Evolutionary conservation across 1,140 invertebrate genomes (phyloP).

Genomic region (Asobara japonica): DNA sequence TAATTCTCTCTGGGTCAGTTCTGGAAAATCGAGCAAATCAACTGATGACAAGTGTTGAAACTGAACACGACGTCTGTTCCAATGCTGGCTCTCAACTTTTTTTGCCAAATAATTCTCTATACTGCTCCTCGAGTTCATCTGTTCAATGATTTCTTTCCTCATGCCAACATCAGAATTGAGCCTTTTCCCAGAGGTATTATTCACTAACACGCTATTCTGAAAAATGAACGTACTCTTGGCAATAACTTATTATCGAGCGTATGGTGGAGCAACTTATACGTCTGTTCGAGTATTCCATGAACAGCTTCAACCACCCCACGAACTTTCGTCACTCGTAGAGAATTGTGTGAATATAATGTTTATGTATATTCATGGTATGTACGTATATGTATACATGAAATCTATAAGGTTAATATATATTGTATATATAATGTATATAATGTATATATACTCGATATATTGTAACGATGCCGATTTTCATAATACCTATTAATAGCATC

Average conservation of each 20-base stretch:
- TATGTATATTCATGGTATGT: too few relatives aligned
- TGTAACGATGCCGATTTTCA: too few relatives aligned
- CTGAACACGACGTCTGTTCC: conserved; percentile 16
- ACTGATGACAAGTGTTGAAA: conserved; percentile 31
- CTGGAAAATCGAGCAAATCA: conserved; percentile 38
- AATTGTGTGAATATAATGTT: too few relatives aligned
- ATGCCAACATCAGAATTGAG: too few relatives aligned
- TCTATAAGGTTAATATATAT: too few relatives aligned
- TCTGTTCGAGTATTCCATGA: conserved; percentile 50
- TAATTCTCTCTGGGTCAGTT: conserved; percentile 36
- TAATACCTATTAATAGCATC: too few relatives aligned
- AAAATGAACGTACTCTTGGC: conserved; percentile 34
- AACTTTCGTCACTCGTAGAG: conserved; percentile 57
- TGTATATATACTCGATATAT: too few relatives aligned
- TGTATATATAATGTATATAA: too few relatives aligned
- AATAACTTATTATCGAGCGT: conserved; percentile 47
- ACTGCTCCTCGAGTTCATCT: too few relatives aligned
- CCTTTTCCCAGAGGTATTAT: background rate
- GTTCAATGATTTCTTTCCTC: too few relatives aligned
- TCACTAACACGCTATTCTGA: conserved; percentile 36
- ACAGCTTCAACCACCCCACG: conserved; percentile 56
- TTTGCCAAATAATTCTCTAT: conserved; percentile 36
- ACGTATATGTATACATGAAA: too few relatives aligned
- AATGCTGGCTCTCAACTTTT: conserved; percentile 37
- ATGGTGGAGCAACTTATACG: conserved; percentile 43